Percentiles rank a stretch among this genome's conserved stretches.
These are phyloP conservation scores for Melangyna quadrimaculata DNA, from an alignment of 2,888 invertebrate genomes.

Conservation along the genomic window DNA sequence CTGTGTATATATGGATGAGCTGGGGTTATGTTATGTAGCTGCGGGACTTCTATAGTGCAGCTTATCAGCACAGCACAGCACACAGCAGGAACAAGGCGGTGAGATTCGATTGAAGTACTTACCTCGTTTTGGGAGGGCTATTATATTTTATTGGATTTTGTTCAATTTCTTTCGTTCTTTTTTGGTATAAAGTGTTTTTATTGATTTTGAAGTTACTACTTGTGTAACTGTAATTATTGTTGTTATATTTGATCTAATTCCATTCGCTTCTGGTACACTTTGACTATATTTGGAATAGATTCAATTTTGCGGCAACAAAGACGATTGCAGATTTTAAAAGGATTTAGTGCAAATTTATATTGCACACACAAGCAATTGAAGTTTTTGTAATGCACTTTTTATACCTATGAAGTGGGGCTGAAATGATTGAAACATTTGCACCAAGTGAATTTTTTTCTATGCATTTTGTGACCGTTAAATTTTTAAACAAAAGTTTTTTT, in stretches of 20 bases:
- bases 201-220: conserved; percentile 62
- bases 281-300: neutral
- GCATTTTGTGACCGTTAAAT: neutral
- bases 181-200: conserved; percentile 52
- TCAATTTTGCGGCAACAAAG: neutral
- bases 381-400: neutral
- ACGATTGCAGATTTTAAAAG: neutral
- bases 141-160: conserved; percentile 44
- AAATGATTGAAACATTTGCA: neutral
- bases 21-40: neutral
- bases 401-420: neutral
- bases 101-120: conserved; percentile 59
- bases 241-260: conserved; percentile 30
- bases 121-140: conserved; percentile 50
- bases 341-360: neutral
- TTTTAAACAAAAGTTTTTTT: too few species aligned
- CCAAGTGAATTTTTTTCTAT: neutral
- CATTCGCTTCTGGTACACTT: neutral
- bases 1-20: neutral
- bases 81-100: conserved; percentile 11
- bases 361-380: too few species aligned
- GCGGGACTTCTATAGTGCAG: conserved; percentile 19
- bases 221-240: conserved; percentile 42
- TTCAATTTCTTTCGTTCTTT: conserved; percentile 32
- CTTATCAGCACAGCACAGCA: neutral